Percentiles rank a stretch among this genome's conserved stretches.
Conservation (phyloP, 2,888 invertebrate species). For the Osedax fenrisi region DNA sequence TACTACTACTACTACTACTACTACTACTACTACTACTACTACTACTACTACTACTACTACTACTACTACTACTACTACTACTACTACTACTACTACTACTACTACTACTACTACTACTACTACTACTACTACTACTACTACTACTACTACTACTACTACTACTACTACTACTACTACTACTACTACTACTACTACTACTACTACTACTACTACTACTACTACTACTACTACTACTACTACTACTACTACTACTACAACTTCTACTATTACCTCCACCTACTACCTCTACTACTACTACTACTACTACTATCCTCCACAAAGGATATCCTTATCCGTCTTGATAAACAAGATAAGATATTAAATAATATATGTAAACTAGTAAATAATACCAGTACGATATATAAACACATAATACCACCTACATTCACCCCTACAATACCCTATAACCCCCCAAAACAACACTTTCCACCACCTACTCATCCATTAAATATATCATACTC, state of each 20-base stretch:
- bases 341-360: too few species aligned
- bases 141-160: constrained; percentile 31
- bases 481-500: too few species aligned
- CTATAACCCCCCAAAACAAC: too few species aligned
- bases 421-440: too few species aligned
- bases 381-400: too few species aligned
- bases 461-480: too few species aligned
- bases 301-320: too few species aligned
- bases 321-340: too few species aligned
- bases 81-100: constrained; percentile 28
- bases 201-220: constrained; percentile 31
- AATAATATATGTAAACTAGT: too few species aligned
- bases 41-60: constrained; percentile 29
- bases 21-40: constrained; percentile 27
- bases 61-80: constrained; percentile 27
- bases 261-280: too few species aligned
- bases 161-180: constrained; percentile 30
- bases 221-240: neutral
- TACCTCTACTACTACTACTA: constrained; percentile 29
- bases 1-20: constrained; percentile 15
- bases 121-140: constrained; percentile 31
- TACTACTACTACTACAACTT: constrained; percentile 28
- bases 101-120: constrained; percentile 30
- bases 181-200: constrained; percentile 29
- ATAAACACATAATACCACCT: too few species aligned